Evolutionary conservation across 1,140 invertebrate genomes (phyloP).

Genomic region (Macrocentrus cingulum): DNA sequence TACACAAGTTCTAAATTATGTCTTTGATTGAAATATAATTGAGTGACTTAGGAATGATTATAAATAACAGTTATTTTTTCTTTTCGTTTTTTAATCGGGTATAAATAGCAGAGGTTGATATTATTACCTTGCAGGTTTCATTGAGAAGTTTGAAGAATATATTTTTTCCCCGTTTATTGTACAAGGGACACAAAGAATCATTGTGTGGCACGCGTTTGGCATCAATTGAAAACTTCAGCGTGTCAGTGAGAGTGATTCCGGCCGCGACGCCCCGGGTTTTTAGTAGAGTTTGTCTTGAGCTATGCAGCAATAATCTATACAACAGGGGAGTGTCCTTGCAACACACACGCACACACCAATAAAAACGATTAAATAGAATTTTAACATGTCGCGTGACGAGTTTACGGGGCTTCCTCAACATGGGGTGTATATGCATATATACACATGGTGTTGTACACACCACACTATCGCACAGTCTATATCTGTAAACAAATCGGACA

Average conservation of each 20-base stretch:
- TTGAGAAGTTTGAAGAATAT: constrained; percentile 11
- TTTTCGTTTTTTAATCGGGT: background rate
- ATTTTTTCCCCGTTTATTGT: constrained; percentile 12
- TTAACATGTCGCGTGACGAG: constrained; percentile 28
- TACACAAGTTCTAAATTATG: too few species aligned
- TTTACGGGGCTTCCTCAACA: constrained; percentile 6
- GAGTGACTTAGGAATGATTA: too few species aligned
- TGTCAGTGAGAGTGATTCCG: constrained; percentile 12
- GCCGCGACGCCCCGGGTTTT: background rate
- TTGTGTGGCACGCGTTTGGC: constrained; percentile 24
- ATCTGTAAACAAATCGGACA: constrained; percentile 48
- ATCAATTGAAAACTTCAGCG: constrained; percentile 24
- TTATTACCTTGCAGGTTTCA: constrained; percentile 17
- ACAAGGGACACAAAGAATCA: constrained; percentile 4
- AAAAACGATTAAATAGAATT: constrained; percentile 26
- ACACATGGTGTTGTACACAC: too few species aligned
- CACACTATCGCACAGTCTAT: constrained; percentile 1
- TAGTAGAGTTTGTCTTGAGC: background rate
- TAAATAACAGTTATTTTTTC: background rate
- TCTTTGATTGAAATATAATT: too few species aligned
- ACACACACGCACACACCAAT: constrained; percentile 9
- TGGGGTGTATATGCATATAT: too few species aligned
- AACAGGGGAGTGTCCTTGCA: background rate
- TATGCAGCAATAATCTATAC: background rate
- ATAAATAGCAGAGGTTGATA: too few species aligned